These are phyloP conservation scores for Nylanderia fulva DNA, from an alignment of 1,140 invertebrate species.

Conservation along the genomic window DNA sequence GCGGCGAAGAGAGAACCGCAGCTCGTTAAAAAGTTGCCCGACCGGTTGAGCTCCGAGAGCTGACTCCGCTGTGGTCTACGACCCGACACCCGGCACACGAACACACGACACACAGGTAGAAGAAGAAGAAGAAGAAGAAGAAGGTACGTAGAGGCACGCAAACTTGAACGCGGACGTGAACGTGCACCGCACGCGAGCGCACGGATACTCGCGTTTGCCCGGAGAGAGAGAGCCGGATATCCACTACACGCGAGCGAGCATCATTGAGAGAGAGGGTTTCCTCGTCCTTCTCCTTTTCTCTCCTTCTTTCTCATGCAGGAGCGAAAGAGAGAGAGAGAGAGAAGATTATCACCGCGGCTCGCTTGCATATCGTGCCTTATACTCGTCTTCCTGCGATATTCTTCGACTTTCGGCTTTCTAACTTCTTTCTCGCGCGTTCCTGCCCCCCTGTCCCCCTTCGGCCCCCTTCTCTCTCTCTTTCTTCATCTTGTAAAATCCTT, in stretches of 20 bases:
- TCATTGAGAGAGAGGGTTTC: constrained; percentile 69
- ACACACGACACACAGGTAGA: constrained; percentile 33
- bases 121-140: no score
- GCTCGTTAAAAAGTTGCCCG: constrained; percentile 86
- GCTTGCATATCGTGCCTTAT: constrained; percentile 69
- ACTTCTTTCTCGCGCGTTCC: constrained; percentile 46
- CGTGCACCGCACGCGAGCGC: constrained; percentile 58
- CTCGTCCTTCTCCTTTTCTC: constrained; percentile 30
- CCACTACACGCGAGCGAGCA: constrained; percentile 76
- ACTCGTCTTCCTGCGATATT: constrained; percentile 70
- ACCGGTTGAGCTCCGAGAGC: constrained; percentile 82
- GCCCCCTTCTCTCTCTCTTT: no score
- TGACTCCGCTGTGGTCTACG: constrained; percentile 85
- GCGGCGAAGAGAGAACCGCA: constrained; percentile 78
- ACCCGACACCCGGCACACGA: constrained; percentile 83
- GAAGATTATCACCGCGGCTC: constrained; percentile 47
- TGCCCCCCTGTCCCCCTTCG: not conserved
- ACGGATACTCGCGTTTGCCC: not conserved
- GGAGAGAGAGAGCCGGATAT: constrained; percentile 71
- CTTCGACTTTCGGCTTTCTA: constrained; percentile 77
- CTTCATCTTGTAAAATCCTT: constrained; percentile 30
- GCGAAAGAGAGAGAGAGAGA: not conserved
- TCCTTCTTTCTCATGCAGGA: constrained; percentile 18
- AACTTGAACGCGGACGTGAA: constrained; percentile 46
- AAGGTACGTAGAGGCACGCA: constrained; percentile 52